Conservation (phyloP, 2,797 vertebrate species). For the Oryzias dopingdopingensis region DNA sequence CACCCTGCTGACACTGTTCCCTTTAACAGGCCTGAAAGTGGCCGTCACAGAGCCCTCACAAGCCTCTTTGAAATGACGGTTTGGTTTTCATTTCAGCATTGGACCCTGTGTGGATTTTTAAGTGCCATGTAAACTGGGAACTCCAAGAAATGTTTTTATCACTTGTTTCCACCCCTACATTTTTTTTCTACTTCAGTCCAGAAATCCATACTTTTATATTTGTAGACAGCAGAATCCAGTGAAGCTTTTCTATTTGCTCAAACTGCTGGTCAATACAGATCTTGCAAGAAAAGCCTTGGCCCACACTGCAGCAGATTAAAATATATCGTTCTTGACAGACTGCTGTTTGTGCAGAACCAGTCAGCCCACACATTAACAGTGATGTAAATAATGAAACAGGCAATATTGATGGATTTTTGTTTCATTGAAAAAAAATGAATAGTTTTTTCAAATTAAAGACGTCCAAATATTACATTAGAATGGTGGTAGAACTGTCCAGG, state of each 20-base stretch:
- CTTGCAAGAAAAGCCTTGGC: constrained; percentile 25
- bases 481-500: constrained; percentile 59
- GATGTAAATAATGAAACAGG: constrained; percentile 50
- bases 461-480: too few relatives aligned
- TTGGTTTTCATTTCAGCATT: constrained; percentile 30
- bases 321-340: constrained; percentile 39
- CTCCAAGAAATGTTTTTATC: constrained; percentile 44
- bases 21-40: constrained; percentile 42
- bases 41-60: constrained; percentile 13
- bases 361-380: constrained; percentile 24
- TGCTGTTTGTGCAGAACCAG: constrained; percentile 15
- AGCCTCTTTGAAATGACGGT: constrained; percentile 28
- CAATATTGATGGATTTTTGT: constrained; percentile 18
- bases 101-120: constrained; percentile 8
- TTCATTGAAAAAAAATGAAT: too few relatives aligned
- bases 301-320: constrained; percentile 23
- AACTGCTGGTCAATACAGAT: constrained; percentile 35
- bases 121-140: constrained; percentile 8
- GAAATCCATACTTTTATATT: constrained; percentile 32
- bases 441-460: too few relatives aligned
- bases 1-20: constrained; percentile 56
- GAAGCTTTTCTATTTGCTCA: constrained; percentile 17
- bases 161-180: constrained; percentile 45
- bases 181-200: constrained; percentile 23
- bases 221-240: constrained; percentile 22